Evolutionary conservation across 1,140 invertebrate genomes (phyloP).

Genomic region (Ostrea edulis): DNA sequence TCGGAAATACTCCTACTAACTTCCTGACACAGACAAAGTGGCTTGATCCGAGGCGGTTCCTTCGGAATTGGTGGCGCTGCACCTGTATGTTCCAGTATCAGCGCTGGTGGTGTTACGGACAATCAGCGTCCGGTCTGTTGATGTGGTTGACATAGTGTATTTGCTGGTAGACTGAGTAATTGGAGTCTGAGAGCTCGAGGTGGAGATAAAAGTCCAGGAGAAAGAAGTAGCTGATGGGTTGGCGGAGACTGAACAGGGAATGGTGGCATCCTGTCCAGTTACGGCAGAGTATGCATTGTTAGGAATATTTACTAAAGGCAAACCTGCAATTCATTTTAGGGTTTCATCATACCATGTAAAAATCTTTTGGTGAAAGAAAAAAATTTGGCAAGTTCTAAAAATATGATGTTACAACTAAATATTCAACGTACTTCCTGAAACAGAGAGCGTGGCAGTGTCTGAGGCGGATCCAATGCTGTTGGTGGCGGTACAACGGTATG

Average conservation of each 20-base stretch:
- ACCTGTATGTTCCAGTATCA: constrained; percentile 27
- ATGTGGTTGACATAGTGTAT: neutral
- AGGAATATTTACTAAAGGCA: constrained; percentile 39
- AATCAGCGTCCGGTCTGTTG: neutral
- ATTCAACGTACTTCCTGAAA: constrained; percentile 37
- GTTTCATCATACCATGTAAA: neutral
- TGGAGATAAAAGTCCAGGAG: constrained; percentile 40
- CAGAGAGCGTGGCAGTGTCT: neutral
- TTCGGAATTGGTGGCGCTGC: constrained; percentile 45
- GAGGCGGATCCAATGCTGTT: constrained; percentile 49
- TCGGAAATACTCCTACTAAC: neutral
- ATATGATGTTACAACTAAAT: neutral
- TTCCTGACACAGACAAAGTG: neutral
- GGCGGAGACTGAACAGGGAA: constrained; percentile 41
- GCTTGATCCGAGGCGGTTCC: constrained; percentile 29
- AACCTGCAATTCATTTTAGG: constrained; percentile 30
- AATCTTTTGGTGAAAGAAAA: neutral
- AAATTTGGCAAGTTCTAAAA: too few relatives aligned
- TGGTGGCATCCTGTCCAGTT: constrained; percentile 41
- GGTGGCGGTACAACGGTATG: constrained; percentile 46
- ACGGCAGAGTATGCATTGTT: constrained; percentile 26
- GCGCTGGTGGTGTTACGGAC: neutral
- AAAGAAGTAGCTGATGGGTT: constrained; percentile 45
- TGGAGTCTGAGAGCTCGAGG: neutral
- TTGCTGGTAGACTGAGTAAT: constrained; percentile 9